Base-by-base conservation (phyloP, 2,113 vertebrate genomes). In the Benitochromis conjunctus region DNA sequence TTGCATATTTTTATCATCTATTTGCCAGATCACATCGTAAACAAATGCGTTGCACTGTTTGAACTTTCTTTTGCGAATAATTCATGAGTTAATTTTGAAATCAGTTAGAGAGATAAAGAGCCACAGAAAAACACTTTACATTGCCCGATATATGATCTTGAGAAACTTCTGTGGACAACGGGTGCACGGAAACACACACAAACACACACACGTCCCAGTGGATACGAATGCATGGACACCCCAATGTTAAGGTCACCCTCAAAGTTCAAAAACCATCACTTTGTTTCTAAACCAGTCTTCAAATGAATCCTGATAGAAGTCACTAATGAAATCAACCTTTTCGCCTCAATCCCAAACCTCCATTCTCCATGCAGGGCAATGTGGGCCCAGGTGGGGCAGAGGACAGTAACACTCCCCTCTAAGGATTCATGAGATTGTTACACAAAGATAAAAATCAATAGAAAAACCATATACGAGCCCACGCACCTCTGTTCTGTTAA, bases 221-320 rank as follows among this genome's bases (percentile, higher is more conserved):
- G 85, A 62, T 34, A 41, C 89, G 85, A 93, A 88, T 91, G 89
- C 80, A 71, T 62, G 74, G 83, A 91, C 84, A 34, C 53, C 81
- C 55, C 62, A 78, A 94, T 85, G 83, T 90, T 91, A 93, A 92
- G 88, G 91, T 94, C 90, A 88, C 46, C 89, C 85, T 84, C 85
- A 78, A 78, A 91, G 92, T 93, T 92, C 89, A 92, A 90, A 91
- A 93, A 92, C 62, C 92, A 92, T 92, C 92, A 92, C 90, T 94
- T 94, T 91, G 91, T 90, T 93, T 92, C 86, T 77, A 89, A 91
- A 93, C 83, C 84, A 60, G 38, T 80, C 84, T 79, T 88, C 86
- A 94, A 93, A 94, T 94, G 91, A 94, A 93, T 91, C 93, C 92
- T 92, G 93, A 94, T 92, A 90, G 89, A 92, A 94, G 92, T 92